phyloP scores from a whole-genome alignment of 2,888 invertebrate species.

The Ashinkailepas kermadecensis region DNA sequence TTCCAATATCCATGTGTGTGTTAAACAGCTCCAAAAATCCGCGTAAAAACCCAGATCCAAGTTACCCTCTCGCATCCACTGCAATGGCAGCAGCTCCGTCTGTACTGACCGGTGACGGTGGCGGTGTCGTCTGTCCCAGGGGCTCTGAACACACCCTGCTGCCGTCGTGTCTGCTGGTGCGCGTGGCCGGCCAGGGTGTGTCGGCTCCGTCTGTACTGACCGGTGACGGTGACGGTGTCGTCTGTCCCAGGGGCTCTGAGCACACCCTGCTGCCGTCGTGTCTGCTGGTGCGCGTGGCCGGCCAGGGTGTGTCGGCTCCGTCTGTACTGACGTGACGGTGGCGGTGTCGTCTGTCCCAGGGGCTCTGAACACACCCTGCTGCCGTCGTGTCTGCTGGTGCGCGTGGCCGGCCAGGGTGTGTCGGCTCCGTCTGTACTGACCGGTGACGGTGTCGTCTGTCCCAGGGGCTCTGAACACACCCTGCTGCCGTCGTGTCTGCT shows the following conservation, averaged over 20 bases:
- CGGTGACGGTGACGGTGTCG: no score
- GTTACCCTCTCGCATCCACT: no score
- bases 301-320: background rate
- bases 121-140: background rate
- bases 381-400: conserved; percentile 14
- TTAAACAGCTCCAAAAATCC: no score
- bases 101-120: no score
- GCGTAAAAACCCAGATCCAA: no score
- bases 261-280: background rate
- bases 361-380: background rate
- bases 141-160: background rate
- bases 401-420: background rate
- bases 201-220: no score
- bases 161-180: conserved; percentile 14
- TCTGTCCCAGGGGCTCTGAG: background rate
- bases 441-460: background rate
- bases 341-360: background rate
- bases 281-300: conserved; percentile 10
- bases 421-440: no score
- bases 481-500: background rate
- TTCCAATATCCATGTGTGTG: no score
- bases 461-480: background rate
- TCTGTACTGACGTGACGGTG: no score
- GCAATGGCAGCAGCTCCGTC: no score
- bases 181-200: background rate